Conservation (phyloP, 2,888 invertebrate genomes). For the Lycia hirtaria region DNA sequence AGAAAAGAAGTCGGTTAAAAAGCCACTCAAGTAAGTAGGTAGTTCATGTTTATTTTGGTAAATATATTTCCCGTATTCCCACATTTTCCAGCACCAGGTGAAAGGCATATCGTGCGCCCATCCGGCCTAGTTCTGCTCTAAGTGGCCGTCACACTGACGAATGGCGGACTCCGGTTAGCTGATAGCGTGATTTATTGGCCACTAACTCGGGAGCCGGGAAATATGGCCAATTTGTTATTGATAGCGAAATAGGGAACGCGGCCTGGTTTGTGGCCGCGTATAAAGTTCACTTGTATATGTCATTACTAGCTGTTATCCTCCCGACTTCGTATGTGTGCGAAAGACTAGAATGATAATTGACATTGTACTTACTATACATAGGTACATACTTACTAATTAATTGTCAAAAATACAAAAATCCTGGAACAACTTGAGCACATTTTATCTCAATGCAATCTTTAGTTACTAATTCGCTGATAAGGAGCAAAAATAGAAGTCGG, state of each 20-base stretch:
- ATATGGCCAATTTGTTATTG: slow-evolving; percentile 51
- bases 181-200: slow-evolving; percentile 58
- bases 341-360: too few species aligned
- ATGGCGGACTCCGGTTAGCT: slow-evolving; percentile 57
- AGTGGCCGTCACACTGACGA: slow-evolving; percentile 67
- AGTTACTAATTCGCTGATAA: too few species aligned
- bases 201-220: slow-evolving; percentile 44
- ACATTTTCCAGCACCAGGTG: slow-evolving; percentile 55
- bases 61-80: background rate
- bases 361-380: too few species aligned
- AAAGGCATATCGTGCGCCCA: slow-evolving; percentile 61
- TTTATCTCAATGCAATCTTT: too few species aligned
- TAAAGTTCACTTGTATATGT: background rate
- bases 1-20: too few species aligned
- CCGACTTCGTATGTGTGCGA: too few species aligned
- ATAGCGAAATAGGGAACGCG: slow-evolving; percentile 47
- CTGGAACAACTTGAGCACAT: too few species aligned
- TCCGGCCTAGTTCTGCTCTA: slow-evolving; percentile 62
- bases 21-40: too few species aligned
- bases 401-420: too few species aligned
- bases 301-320: too few species aligned
- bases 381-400: too few species aligned
- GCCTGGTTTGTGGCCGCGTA: slow-evolving; percentile 33
- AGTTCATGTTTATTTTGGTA: background rate
- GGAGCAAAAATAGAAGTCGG: too few species aligned